phyloP scores from a whole-genome alignment of 2,888 invertebrate species.

The Villa cingulata region DNA sequence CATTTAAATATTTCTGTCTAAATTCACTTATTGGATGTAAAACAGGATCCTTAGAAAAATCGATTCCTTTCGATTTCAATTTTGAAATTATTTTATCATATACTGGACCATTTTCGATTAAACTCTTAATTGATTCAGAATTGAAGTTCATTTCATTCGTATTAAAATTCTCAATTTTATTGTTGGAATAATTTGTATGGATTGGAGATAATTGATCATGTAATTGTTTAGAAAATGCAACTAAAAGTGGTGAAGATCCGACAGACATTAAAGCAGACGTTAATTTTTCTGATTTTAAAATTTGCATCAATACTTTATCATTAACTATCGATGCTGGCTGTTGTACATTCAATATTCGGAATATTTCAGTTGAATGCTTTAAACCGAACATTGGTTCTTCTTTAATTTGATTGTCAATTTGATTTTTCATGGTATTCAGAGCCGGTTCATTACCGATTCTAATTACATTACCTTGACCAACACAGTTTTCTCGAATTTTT shows the following conservation, averaged over 20 bases:
- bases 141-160: constrained; percentile 43
- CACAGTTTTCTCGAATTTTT: constrained; percentile 53
- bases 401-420: neutral
- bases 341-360: constrained; percentile 19
- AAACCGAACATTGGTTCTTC: neutral
- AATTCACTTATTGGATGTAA: constrained; percentile 44
- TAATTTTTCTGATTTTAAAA: constrained; percentile 25
- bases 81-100: constrained; percentile 45
- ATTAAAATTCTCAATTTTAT: constrained; percentile 31
- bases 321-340: constrained; percentile 15
- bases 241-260: constrained; percentile 17
- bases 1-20: constrained; percentile 43
- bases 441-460: constrained; percentile 41
- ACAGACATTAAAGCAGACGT: constrained; percentile 18
- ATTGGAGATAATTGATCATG: constrained; percentile 12
- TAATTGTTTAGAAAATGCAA: constrained; percentile 27
- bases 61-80: constrained; percentile 41
- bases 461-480: constrained; percentile 59
- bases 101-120: constrained; percentile 44
- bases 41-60: constrained; percentile 42
- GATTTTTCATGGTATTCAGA: constrained; percentile 31
- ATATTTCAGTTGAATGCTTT: constrained; percentile 10
- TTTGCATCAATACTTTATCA: constrained; percentile 21
- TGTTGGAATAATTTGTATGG: neutral
- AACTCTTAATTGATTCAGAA: constrained; percentile 42